phyloP scores from a whole-genome alignment of 2,797 vertebrate genomes.

The Alauda arvensis region DNA sequence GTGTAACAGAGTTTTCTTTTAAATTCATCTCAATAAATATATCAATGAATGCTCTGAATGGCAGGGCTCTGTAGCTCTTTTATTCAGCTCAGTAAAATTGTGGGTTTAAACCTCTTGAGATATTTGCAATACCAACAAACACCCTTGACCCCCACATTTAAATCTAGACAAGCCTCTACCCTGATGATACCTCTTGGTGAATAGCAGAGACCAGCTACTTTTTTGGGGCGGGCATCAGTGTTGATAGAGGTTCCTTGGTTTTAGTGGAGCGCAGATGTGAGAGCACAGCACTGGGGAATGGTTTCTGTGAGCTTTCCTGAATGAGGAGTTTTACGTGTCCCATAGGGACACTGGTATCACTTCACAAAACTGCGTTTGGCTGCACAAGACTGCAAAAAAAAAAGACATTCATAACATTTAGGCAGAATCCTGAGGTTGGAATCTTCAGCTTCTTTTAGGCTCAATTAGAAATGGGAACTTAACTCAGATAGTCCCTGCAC shows the following conservation, averaged over 20 bases:
- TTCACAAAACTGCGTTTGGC: background rate
- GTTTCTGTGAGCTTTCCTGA: background rate
- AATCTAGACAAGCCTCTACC: background rate
- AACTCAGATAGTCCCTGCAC: slow-evolving; percentile 9
- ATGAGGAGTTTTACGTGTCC: background rate
- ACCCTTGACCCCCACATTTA: background rate
- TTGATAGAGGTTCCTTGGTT: background rate
- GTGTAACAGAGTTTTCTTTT: background rate
- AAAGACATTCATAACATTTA: background rate
- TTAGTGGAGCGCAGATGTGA: background rate
- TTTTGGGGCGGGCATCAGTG: rapidly evolving
- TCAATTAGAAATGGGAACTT: slow-evolving; percentile 4
- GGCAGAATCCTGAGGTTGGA: slow-evolving; percentile 2
- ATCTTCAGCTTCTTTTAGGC: slow-evolving; percentile 8
- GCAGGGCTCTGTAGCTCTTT: background rate
- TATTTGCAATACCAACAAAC: background rate
- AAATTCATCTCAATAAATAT: background rate
- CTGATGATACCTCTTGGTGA: background rate
- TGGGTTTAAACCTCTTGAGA: background rate
- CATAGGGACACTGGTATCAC: background rate
- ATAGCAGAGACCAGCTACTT: background rate
- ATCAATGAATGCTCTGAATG: background rate
- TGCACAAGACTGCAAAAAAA: background rate
- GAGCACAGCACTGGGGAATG: background rate
- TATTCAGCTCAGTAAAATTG: background rate